Percentiles rank a stretch among this genome's conserved stretches.
Evolutionary conservation across 1,140 invertebrate genomes (phyloP).

Genomic region (Sarcophaga bullata): DNA sequence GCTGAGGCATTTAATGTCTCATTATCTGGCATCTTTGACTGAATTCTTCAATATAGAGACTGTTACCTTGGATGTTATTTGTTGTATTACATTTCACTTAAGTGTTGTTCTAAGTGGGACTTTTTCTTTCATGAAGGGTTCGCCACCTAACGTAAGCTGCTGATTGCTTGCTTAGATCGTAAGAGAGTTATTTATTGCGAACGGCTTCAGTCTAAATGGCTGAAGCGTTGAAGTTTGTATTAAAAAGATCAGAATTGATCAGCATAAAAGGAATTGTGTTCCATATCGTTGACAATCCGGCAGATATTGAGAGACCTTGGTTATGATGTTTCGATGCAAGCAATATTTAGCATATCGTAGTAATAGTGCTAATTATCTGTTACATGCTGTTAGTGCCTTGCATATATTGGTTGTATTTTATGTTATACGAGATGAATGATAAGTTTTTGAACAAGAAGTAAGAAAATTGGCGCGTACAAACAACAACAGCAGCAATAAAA

Average conservation of each 20-base stretch:
- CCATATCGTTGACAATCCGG: not conserved
- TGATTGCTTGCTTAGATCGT: no score
- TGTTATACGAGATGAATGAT: conserved; percentile 39
- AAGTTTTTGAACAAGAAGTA: conserved; percentile 36
- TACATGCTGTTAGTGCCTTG: not conserved
- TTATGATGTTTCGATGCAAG: not conserved
- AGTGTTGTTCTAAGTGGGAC: no score
- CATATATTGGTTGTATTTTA: not conserved
- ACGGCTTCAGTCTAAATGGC: no score
- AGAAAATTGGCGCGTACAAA: conserved; percentile 29
- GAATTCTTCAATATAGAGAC: no score
- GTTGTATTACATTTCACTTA: no score
- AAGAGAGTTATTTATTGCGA: no score
- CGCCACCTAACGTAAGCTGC: no score
- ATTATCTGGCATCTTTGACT: no score
- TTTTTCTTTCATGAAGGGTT: no score
- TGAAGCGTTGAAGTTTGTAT: no score
- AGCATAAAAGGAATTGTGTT: not conserved
- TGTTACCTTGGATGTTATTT: no score
- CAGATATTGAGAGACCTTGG: not conserved
- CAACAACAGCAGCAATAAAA: not conserved
- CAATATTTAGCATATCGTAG: not conserved
- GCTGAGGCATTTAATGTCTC: no score
- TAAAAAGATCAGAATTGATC: not conserved
- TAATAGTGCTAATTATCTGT: not conserved